Percentiles rank a stretch among this genome's conserved stretches.
These are phyloP conservation scores for Limnothrissa miodon DNA, from an alignment of 2,113 vertebrate species.

Conservation along the genomic window DNA sequence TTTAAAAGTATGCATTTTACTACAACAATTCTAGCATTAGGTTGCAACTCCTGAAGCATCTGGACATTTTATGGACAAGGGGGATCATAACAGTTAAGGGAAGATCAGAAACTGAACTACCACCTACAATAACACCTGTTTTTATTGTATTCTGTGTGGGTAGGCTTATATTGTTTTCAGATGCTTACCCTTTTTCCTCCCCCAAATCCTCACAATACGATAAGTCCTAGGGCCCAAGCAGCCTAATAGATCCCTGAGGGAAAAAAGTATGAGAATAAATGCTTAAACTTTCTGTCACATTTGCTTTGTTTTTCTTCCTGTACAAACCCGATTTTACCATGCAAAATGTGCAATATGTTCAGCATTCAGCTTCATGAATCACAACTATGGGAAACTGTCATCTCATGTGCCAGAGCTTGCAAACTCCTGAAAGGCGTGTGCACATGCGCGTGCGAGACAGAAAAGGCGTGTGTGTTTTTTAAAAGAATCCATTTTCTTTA, in stretches of 20 bases:
- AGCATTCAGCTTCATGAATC: constrained; percentile 65
- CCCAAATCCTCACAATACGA: constrained; percentile 6
- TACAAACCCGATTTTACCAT: constrained; percentile 57
- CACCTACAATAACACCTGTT: neutral
- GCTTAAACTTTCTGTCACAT: constrained; percentile 41
- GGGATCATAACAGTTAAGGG: neutral
- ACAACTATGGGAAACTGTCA: constrained; percentile 69
- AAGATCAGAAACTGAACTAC: neutral
- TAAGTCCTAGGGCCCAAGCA: neutral
- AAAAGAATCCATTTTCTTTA: constrained; percentile 65
- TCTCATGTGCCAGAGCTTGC: constrained; percentile 56
- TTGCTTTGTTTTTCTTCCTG: constrained; percentile 43
- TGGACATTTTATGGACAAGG: neutral
- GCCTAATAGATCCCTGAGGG: constrained; percentile 3
- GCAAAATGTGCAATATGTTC: constrained; percentile 60
- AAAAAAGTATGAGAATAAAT: constrained; percentile 27
- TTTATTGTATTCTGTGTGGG: neutral
- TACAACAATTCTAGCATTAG: neutral
- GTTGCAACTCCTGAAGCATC: neutral
- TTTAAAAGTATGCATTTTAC: neutral
- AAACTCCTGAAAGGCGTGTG: no score
- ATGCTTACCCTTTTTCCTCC: neutral
- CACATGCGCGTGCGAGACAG: no score
- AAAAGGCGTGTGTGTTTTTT: constrained; percentile 73
- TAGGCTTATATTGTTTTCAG: neutral